Base-by-base conservation (phyloP, 1,140 invertebrate species). In the Drosophila varians region DNA sequence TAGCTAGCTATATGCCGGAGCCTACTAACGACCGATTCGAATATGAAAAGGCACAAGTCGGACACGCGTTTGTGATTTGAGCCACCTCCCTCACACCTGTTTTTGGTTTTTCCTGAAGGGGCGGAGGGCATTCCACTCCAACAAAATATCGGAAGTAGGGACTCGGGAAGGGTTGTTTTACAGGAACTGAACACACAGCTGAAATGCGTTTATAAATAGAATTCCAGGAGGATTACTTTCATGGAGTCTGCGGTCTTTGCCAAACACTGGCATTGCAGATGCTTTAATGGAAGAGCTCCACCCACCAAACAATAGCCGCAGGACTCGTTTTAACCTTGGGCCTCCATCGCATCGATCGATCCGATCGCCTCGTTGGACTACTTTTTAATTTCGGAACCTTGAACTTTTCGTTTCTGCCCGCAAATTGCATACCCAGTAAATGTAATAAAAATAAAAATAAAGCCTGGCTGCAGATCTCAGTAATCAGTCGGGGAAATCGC, bases 321-420 rank as follows among this genome's bases (percentile, higher is more conserved):
- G 68, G 69, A 72, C 31, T 43, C 43, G 42, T 34, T 9, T 11
- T 28, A 72, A 53, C 68, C 69, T 72, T 72, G 69, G 12, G 34
- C 60, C 34, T 28, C 45, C 69, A 72, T 72, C 38, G 7, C 68
- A 49, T 42, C 52, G 40, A 60, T 38, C 40, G 42, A 72, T 47
- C 38, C 40, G 47, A 71, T 72, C 48, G 68, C 26, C 60, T 45
- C 19, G 43, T 47, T 84, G 77, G 56, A 82, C 82, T 74, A 86
- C 80, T 86, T 86, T 87, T 86, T 86, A 86, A 86, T 80, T 86
- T 80, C 38, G 55, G 53, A 87, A 80, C 80, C 80, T 86, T 86
- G 80, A 86, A 86, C 82, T 86, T 80, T 84, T 83, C 65, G 56
- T 28, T 46, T 28, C 31, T 28, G 42, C 18, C 38, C 60, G 52